Percentiles rank a stretch among this genome's conserved stretches.
These are phyloP conservation scores for Glossophaga mutica DNA, from an alignment of 2,797 vertebrate species.

Conservation along the genomic window DNA sequence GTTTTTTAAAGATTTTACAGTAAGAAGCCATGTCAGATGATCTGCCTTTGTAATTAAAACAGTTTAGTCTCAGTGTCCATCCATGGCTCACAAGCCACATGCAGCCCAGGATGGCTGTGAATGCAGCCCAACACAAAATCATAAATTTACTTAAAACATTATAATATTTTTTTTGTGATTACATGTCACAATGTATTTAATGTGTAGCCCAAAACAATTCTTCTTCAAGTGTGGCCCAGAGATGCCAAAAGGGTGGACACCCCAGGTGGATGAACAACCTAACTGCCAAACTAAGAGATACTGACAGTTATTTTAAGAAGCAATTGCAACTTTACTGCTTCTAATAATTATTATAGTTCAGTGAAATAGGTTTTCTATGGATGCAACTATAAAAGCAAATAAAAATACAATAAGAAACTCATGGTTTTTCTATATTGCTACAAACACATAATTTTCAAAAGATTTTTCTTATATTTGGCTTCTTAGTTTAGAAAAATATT, in stretches of 20 bases:
- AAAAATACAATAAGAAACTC: background rate
- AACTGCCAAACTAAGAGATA: background rate
- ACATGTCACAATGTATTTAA: too few species aligned
- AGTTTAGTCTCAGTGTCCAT: background rate
- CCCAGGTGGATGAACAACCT: background rate
- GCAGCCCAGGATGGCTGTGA: too few species aligned
- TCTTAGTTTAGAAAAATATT: background rate
- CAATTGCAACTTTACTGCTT: background rate
- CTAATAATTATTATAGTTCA: background rate
- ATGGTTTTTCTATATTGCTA: background rate
- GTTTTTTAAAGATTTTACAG: background rate
- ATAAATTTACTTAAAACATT: too few species aligned
- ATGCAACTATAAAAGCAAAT: background rate
- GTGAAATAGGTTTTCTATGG: background rate
- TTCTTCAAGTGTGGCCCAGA: too few species aligned
- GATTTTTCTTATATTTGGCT: background rate
- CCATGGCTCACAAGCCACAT: too few species aligned
- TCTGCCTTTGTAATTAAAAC: conserved; percentile 14
- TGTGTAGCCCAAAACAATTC: too few species aligned
- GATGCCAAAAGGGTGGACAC: too few species aligned
- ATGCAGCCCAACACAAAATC: too few species aligned
- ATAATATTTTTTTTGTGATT: too few species aligned
- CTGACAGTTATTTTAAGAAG: background rate
- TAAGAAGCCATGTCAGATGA: background rate
- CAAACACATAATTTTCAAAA: background rate